Percentiles rank a stretch among this genome's conserved stretches.
These are phyloP conservation scores for Halcyon badia DNA, from an alignment of 2,797 vertebrate genomes.

Conservation along the genomic window DNA sequence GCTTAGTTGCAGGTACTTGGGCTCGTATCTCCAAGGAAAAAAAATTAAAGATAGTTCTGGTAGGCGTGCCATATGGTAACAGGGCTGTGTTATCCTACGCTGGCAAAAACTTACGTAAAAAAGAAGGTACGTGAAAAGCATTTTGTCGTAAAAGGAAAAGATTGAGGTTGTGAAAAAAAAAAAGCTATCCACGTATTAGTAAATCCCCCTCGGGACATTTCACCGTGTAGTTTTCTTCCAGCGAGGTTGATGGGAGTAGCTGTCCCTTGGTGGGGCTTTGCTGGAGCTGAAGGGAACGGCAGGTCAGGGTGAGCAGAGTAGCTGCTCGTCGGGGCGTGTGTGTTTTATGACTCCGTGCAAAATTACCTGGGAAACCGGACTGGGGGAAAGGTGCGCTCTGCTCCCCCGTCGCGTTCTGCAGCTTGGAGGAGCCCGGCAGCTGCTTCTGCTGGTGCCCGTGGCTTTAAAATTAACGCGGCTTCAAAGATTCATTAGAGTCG, in stretches of 20 bases:
- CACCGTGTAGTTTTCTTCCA: not conserved
- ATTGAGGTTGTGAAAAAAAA: not conserved
- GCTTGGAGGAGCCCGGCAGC: not conserved
- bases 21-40: conserved; percentile 45
- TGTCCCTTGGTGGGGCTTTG: not conserved
- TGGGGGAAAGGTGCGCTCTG: not conserved
- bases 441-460: rapidly evolving
- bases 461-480: not conserved
- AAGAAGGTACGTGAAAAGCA: not conserved
- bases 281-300: not conserved
- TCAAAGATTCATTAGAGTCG: no score
- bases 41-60: conserved; percentile 70
- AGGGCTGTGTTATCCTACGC: conserved; percentile 3
- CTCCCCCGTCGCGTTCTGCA: not conserved
- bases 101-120: conserved; percentile 43
- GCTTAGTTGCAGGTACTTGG: conserved; percentile 12
- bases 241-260: not conserved
- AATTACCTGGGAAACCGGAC: not conserved
- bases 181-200: not conserved
- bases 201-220: not conserved
- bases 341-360: no score
- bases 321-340: rapidly evolving
- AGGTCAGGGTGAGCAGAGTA: not conserved
- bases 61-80: conserved; percentile 68
- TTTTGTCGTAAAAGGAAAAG: not conserved